phyloP scores from a whole-genome alignment of 2,797 vertebrate genomes.

The Monodelphis domestica region DNA sequence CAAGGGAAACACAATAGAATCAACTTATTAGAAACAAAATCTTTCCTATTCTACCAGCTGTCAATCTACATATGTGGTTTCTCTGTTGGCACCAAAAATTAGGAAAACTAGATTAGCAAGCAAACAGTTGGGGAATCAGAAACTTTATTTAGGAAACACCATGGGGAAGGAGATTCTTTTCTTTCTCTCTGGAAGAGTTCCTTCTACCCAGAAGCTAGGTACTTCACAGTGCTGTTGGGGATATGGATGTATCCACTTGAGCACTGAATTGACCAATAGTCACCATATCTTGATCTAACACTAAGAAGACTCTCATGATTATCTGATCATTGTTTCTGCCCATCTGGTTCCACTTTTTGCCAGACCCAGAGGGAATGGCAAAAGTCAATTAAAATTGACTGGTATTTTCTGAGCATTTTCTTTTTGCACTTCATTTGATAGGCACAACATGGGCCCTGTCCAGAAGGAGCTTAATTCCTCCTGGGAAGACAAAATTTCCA shows the following conservation, averaged over 20 bases:
- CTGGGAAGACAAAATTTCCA: background rate
- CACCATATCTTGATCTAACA: background rate
- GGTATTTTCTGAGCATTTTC: background rate
- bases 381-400: background rate
- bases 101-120: background rate
- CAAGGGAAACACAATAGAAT: background rate
- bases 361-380: background rate
- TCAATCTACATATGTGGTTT: background rate
- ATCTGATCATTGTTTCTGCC: background rate
- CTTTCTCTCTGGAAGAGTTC: background rate
- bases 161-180: background rate
- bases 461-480: background rate
- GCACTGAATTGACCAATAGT: background rate
- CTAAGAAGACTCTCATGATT: background rate
- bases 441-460: background rate
- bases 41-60: background rate
- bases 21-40: background rate
- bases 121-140: background rate
- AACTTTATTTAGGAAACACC: background rate
- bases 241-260: background rate
- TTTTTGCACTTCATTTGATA: background rate
- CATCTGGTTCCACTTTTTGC: background rate
- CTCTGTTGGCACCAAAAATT: background rate
- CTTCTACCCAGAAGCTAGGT: background rate
- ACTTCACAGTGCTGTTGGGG: background rate